Evolutionary conservation across 2,797 vertebrate species (phyloP).

Genomic region (Enteromius afrohamiltoni): DNA sequence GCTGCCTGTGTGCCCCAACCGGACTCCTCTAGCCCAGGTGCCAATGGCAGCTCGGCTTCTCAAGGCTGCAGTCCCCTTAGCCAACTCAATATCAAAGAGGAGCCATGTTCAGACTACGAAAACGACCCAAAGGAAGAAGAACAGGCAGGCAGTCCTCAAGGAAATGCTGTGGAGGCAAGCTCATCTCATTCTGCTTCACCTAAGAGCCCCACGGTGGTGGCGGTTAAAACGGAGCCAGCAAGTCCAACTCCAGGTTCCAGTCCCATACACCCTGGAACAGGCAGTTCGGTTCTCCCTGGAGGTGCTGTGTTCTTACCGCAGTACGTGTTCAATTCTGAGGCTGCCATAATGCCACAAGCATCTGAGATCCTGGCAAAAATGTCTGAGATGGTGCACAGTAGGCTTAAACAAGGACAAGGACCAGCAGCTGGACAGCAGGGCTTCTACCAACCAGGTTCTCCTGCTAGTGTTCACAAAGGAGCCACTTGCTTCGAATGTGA

Average conservation of each 20-base stretch:
- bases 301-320: conserved; percentile 88
- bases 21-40: conserved; percentile 75
- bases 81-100: conserved; percentile 83
- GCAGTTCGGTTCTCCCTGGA: conserved; percentile 75
- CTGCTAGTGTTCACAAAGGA: conserved; percentile 81
- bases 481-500: conserved; percentile 97
- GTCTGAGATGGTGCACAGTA: conserved; percentile 96
- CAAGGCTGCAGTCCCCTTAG: conserved; percentile 66
- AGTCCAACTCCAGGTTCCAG: conserved; percentile 92
- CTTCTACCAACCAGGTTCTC: conserved; percentile 77
- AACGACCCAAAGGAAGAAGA: conserved; percentile 63
- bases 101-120: conserved; percentile 79
- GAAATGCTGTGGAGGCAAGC: conserved; percentile 47
- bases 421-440: conserved; percentile 61
- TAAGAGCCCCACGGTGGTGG: conserved; percentile 73
- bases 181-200: conserved; percentile 79
- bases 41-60: conserved; percentile 76
- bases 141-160: conserved; percentile 34
- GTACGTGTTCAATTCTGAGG: conserved; percentile 87
- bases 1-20: conserved; percentile 70
- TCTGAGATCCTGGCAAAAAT: conserved; percentile 97
- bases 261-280: conserved; percentile 82
- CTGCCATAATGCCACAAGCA: conserved; percentile 88
- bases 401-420: conserved; percentile 71
- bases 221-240: conserved; percentile 86